These are phyloP conservation scores for Microplitis deprimator DNA, from an alignment of 2,888 invertebrate genomes.

Conservation along the genomic window DNA sequence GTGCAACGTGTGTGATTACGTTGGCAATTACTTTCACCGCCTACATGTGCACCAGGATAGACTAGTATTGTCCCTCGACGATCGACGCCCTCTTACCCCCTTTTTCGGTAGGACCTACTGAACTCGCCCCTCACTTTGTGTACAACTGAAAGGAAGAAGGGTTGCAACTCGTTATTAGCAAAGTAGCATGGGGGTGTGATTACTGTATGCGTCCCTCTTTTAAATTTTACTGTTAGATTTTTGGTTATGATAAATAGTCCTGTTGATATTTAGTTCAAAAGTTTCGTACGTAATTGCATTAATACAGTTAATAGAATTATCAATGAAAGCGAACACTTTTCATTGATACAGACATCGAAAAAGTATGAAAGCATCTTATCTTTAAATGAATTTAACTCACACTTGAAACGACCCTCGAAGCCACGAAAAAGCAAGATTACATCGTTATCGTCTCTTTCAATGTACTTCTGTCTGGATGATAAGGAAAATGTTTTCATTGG, in stretches of 20 bases:
- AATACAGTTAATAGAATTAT: not conserved
- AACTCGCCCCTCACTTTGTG: slow-evolving; percentile 47
- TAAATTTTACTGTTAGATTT: not conserved
- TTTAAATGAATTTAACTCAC: not conserved
- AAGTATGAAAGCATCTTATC: not conserved
- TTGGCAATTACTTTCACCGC: slow-evolving; percentile 67
- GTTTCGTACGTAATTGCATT: not conserved
- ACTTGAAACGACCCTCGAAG: slow-evolving; percentile 17
- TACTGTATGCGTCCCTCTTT: slow-evolving; percentile 51
- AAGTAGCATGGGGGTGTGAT: slow-evolving; percentile 61
- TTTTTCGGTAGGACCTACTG: slow-evolving; percentile 20
- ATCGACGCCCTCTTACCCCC: slow-evolving; percentile 21
- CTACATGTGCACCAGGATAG: slow-evolving; percentile 22
- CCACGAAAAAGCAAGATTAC: not conserved
- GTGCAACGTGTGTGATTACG: slow-evolving; percentile 68
- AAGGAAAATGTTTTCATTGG: not conserved
- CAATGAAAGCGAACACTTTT: not conserved
- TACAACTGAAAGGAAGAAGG: slow-evolving; percentile 55
- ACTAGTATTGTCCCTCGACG: slow-evolving; percentile 22
- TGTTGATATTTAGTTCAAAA: not conserved
- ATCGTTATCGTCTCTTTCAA: slow-evolving; percentile 24
- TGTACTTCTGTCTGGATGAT: slow-evolving; percentile 21
- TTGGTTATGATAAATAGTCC: not conserved
- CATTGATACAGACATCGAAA: not conserved
- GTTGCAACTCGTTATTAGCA: slow-evolving; percentile 68